Base-by-base conservation (phyloP, 1,140 invertebrate species). In the Pseudomyrmex pallidus region DNA sequence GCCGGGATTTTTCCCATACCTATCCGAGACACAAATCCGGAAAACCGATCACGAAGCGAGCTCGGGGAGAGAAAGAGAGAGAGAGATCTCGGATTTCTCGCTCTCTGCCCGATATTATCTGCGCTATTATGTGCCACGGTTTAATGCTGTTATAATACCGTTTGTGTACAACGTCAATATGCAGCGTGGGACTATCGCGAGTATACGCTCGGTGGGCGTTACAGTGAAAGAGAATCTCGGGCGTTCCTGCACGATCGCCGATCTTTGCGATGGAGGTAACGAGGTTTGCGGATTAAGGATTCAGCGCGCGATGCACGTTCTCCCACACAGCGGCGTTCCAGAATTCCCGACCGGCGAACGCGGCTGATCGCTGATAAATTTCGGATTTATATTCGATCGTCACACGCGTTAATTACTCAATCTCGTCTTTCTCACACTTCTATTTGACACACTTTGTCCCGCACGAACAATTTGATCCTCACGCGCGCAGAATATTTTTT, bases 61-160 rank as follows among this genome's bases (percentile, higher is more conserved):
- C 22, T 25, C 12, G 13, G 57, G 1, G 1, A 25, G 22, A 25
- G 2, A 25, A 2, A 25, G 25, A 35, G 35, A 35, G 25, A 35
- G 35, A 35, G 35, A 83, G 50, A 68, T 64, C 74, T 72, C 83
- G n/a, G 17, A 52, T 64, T 83, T 74, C 50, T 85, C 74, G 74
- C 77, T 59, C 77, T 59, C 35, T 35, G 35, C 0, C 35, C 57
- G 77, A 83, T 85, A 88, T 82, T 88, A 88, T 85, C 86, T 77
- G 12, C 4, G n/a, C 44, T 78, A 77, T 88, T 82, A 77, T 88
- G 44, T 59, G 9, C 57, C 59, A 44, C 0, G 15, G 35, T 8
- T 87, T 57, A 76, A 84, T 64, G 50, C 44, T 35, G 59, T 83
- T 86, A 77, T 59, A 61, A 35, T 22, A 44, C 17, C 48, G 52